Evolutionary conservation across 2,797 vertebrate species (phyloP).

Genomic region (Brachymystax lenok): DNA sequence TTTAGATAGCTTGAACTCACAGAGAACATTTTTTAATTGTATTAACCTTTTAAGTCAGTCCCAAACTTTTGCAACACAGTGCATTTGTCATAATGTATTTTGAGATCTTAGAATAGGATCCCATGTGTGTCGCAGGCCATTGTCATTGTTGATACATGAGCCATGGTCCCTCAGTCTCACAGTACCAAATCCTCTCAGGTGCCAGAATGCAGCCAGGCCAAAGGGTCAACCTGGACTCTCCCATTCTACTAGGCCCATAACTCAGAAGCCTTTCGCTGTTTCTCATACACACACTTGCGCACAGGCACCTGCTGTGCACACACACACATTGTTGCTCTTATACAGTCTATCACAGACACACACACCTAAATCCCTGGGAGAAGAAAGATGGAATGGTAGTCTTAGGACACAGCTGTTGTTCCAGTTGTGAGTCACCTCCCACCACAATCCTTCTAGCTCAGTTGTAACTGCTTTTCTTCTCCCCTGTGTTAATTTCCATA

Average conservation of each 20-base stretch:
- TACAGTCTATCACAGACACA: conserved; percentile 14
- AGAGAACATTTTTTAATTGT: background rate
- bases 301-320: conserved; percentile 5
- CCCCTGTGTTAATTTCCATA: conserved; percentile 43
- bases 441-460: conserved; percentile 40
- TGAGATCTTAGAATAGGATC: conserved; percentile 9
- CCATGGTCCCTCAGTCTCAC: conserved; percentile 36
- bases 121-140: conserved; percentile 31
- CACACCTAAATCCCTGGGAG: conserved; percentile 61
- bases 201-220: conserved; percentile 60
- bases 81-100: conserved; percentile 19
- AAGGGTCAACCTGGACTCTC: conserved; percentile 54
- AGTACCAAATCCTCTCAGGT: conserved; percentile 42
- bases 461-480: conserved; percentile 31
- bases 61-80: conserved; percentile 18
- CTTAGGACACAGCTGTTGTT: conserved; percentile 79
- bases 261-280: conserved; percentile 54
- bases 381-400: conserved; percentile 76
- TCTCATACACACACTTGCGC: conserved; percentile 20
- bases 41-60: conserved; percentile 2
- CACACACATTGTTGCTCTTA: conserved; percentile 16
- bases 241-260: conserved; percentile 55
- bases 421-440: conserved; percentile 66
- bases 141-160: conserved; percentile 37
- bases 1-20: background rate